phyloP scores from a whole-genome alignment of 2,888 invertebrate genomes.

The Hypomecis punctinalis region DNA sequence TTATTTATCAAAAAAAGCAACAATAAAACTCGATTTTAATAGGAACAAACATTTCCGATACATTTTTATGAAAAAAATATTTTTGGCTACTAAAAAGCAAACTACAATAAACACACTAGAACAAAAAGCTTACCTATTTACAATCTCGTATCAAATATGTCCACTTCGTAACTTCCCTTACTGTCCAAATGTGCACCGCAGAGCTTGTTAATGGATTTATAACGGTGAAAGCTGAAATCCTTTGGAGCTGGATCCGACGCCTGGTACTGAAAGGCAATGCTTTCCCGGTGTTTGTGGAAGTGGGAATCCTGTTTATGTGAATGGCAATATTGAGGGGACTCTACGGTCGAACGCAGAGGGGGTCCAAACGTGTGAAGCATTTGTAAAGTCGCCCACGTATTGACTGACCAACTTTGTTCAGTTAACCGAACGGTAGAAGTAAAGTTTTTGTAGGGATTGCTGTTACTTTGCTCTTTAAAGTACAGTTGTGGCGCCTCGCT shows the following conservation, averaged over 20 bases:
- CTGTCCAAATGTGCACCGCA: constrained; percentile 46
- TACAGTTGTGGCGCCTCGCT: background rate
- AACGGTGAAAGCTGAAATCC: constrained; percentile 51
- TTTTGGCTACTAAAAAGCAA: too few species aligned
- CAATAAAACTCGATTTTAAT: too few species aligned
- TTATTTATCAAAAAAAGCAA: too few species aligned
- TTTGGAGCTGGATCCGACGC: constrained; percentile 53
- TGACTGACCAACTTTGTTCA: background rate
- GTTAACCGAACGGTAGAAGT: too few species aligned
- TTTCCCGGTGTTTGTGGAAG: constrained; percentile 52
- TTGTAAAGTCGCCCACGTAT: background rate
- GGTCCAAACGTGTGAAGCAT: constrained; percentile 35
- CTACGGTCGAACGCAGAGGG: constrained; percentile 33
- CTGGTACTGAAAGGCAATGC: constrained; percentile 46
- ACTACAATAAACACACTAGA: too few species aligned
- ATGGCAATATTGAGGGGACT: constrained; percentile 26
- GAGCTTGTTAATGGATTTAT: constrained; percentile 47
- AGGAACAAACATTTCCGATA: too few species aligned
- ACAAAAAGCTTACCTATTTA: background rate
- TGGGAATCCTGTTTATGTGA: constrained; percentile 48
- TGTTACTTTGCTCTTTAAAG: background rate
- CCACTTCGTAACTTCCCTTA: constrained; percentile 37
- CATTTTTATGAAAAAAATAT: too few species aligned
- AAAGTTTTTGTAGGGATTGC: background rate
- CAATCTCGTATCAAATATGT: background rate